Evolutionary conservation across 1,140 invertebrate species (phyloP).

Genomic region (Drosophila melanogaster): DNA sequence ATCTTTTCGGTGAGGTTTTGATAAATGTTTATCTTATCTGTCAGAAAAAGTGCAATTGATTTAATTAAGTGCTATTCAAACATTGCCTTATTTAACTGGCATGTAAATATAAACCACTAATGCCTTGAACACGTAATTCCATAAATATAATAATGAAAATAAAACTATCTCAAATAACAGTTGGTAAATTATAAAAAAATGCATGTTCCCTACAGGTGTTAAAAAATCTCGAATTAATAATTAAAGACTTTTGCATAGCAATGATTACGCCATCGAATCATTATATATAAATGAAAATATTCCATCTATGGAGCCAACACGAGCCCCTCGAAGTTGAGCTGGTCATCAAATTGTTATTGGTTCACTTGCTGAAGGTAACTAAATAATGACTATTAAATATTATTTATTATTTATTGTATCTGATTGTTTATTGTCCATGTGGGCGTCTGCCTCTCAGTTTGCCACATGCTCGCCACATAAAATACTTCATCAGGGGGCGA

Average conservation of each 20-base stretch:
- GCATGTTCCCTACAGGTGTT: background rate
- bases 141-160: slow-evolving; percentile 3
- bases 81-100: background rate
- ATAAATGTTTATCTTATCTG: background rate
- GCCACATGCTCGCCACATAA: slow-evolving; percentile 12
- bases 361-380: slow-evolving; percentile 39
- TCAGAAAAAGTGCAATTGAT: background rate
- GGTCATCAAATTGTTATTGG: slow-evolving; percentile 45
- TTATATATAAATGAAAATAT: background rate
- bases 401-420: slow-evolving; percentile 46
- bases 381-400: slow-evolving; percentile 56
- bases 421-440: slow-evolving; percentile 48
- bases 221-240: background rate
- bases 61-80: background rate
- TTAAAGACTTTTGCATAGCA: background rate
- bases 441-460: slow-evolving; percentile 57
- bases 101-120: no score
- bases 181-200: background rate
- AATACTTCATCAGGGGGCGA: slow-evolving; percentile 5
- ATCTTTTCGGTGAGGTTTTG: background rate
- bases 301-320: slow-evolving; percentile 19
- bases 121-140: no score
- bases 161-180: background rate
- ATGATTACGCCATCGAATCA: slow-evolving; percentile 30
- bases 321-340: slow-evolving; percentile 35